Percentiles rank a stretch among this genome's conserved stretches.
phyloP scores from a whole-genome alignment of 23 tunicate genomes.

The Styela clava region DNA sequence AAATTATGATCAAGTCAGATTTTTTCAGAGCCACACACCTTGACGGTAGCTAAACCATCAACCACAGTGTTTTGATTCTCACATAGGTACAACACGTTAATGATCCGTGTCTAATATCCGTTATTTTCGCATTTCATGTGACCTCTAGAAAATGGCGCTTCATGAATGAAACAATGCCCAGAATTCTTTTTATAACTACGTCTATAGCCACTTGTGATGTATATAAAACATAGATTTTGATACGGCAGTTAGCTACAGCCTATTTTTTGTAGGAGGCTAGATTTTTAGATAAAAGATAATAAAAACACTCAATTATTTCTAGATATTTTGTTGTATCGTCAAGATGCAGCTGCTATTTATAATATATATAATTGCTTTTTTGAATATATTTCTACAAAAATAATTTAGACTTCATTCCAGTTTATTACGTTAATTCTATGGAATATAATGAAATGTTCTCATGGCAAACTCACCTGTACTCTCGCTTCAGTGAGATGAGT shows the following conservation, averaged over 20 bases:
- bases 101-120: neutral
- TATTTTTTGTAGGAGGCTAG: neutral
- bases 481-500: slow-evolving; percentile 91
- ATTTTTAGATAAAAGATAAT: neutral
- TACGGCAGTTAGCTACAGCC: neutral
- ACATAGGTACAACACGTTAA: neutral
- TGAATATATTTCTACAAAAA: too few species aligned
- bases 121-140: neutral
- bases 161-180: neutral
- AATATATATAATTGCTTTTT: too few species aligned
- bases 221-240: neutral
- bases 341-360: too few species aligned
- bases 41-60: neutral
- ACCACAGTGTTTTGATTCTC: neutral
- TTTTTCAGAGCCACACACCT: neutral
- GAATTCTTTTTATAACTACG: neutral
- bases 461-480: slow-evolving; percentile 73
- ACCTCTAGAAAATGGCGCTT: neutral
- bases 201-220: neutral
- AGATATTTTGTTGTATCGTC: too few species aligned
- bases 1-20: too few species aligned
- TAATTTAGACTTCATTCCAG: too few species aligned
- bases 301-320: too few species aligned
- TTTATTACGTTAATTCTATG: too few species aligned
- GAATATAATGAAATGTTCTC: too few species aligned